A percentile compares a stretch with the other conserved stretches of the same genome.
Conservation (phyloP, 1,140 invertebrate genomes). For the Batillaria attramentaria region DNA sequence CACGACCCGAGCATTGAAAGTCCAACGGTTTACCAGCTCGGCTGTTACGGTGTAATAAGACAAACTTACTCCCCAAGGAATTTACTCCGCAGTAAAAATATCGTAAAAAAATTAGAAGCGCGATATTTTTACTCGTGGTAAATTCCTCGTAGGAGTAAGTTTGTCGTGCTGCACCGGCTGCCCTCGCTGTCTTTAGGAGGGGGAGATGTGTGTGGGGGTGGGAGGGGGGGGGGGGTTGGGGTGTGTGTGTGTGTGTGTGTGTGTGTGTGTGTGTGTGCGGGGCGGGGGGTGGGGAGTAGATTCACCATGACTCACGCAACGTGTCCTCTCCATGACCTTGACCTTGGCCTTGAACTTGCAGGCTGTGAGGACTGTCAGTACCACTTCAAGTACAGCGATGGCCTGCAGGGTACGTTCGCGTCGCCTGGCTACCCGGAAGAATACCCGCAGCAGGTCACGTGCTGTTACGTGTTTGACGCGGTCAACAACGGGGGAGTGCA, state of each 20-base stretch:
- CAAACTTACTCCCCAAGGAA: too few relatives aligned
- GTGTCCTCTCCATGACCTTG: not conserved
- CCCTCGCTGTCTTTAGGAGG: not conserved
- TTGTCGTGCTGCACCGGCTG: too few relatives aligned
- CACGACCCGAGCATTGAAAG: too few relatives aligned
- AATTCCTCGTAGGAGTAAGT: too few relatives aligned
- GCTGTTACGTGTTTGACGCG: conserved; percentile 43
- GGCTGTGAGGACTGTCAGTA: conserved; percentile 36
- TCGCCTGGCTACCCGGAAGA: conserved; percentile 39
- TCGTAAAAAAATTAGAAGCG: too few relatives aligned
- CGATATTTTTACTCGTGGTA: too few relatives aligned
- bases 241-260: not conserved
- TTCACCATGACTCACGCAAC: not conserved
- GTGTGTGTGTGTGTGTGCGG: too few relatives aligned
- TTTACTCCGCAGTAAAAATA: too few relatives aligned
- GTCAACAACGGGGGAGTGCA: conserved; percentile 41
- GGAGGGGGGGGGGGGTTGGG: not conserved
- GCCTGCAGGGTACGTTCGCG: conserved; percentile 32
- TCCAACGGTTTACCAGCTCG: too few relatives aligned
- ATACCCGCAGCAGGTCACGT: conserved; percentile 38
- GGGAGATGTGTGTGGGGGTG: not conserved
- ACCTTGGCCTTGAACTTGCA: not conserved
- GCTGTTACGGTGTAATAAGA: too few relatives aligned
- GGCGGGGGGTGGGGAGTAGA: too few relatives aligned
- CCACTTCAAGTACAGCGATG: conserved; percentile 20